Conservation (phyloP, 2,113 vertebrate genomes). For the Clinocottus analis region DNA sequence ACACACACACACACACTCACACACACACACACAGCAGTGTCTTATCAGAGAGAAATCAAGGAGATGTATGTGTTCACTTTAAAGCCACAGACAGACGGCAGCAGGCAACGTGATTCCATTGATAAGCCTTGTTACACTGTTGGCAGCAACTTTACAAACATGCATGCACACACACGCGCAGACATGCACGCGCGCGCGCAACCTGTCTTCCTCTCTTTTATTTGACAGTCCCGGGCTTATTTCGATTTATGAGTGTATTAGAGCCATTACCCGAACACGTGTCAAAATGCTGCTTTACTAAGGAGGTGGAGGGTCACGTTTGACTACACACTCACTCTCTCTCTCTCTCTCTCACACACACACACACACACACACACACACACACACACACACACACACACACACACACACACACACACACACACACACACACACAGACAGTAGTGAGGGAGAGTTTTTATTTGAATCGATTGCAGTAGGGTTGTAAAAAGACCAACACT, state of each 20-base stretch:
- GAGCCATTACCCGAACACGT: conserved; percentile 75
- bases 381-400: conserved; percentile 20
- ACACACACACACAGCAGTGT: conserved; percentile 9
- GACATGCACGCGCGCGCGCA: conserved; percentile 1
- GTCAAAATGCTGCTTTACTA: conserved; percentile 59
- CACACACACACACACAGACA: not conserved
- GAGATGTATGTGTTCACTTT: conserved; percentile 48
- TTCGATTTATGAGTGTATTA: conserved; percentile 78
- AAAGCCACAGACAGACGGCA: conserved; percentile 53
- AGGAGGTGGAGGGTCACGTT: conserved; percentile 64
- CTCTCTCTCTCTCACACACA: conserved; percentile 44
- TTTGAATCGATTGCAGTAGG: conserved; percentile 16
- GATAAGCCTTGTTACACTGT: conserved; percentile 54
- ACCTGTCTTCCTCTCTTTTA: conserved; percentile 37
- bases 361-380: conserved; percentile 22
- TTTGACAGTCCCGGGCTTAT: conserved; percentile 63
- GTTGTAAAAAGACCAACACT: conserved; percentile 27
- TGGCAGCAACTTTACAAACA: conserved; percentile 36
- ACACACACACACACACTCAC: not conserved
- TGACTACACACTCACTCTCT: too few relatives aligned
- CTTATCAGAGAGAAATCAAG: conserved; percentile 53
- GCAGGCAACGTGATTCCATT: conserved; percentile 45
- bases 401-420: conserved; percentile 23
- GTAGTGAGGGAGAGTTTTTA: conserved; percentile 19
- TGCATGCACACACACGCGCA: not conserved